These are phyloP conservation scores for cattle (Bos taurus) DNA, from an alignment of 2,113 vertebrate genomes.

Conservation along the genomic window ARS-UCD2.0 NC_037354.1:14647501-14648000, in stretches of 20 bases:
- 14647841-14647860: background rate
- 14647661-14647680: background rate
- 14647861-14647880: background rate
- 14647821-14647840: background rate
- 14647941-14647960: background rate
- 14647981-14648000: rapidly evolving
- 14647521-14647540: background rate
- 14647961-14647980: background rate
- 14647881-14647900: background rate
- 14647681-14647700: background rate
- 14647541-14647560: background rate
- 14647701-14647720: background rate
- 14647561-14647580: rapidly evolving
- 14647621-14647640: rapidly evolving
- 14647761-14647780: background rate
- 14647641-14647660: background rate
- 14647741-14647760: background rate
- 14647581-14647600: rapidly evolving
- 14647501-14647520: background rate
- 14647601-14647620: rapidly evolving
- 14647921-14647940: background rate
- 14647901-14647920: background rate
- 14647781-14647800: background rate
- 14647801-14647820: background rate
- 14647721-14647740: background rate